Evolutionary conservation across 2,888 invertebrate species (phyloP).

Genomic region (Nymphalis c-album): DNA sequence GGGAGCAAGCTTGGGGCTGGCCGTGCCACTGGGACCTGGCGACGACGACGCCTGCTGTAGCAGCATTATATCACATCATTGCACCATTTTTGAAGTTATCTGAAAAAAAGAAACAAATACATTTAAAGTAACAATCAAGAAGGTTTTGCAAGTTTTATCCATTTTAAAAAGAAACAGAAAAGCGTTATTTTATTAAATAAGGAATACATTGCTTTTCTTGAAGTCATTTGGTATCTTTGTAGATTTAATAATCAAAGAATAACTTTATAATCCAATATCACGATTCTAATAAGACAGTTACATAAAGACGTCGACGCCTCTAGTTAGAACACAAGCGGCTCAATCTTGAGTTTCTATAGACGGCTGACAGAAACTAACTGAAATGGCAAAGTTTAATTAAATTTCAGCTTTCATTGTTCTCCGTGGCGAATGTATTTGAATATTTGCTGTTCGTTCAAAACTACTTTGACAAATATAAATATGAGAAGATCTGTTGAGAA

Average conservation of each 20-base stretch:
- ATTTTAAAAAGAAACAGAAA: too few species aligned
- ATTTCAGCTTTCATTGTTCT: slow-evolving; percentile 29
- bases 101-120: slow-evolving; percentile 48
- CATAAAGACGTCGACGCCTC: background rate
- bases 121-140: background rate
- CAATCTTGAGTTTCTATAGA: slow-evolving; percentile 21
- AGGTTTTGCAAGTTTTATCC: too few species aligned
- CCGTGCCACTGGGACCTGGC: slow-evolving; percentile 78
- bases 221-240: background rate
- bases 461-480: slow-evolving; percentile 17
- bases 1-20: slow-evolving; percentile 66
- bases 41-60: slow-evolving; percentile 77
- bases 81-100: slow-evolving; percentile 61
- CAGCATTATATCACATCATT: slow-evolving; percentile 76
- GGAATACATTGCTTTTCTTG: too few species aligned
- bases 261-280: background rate
- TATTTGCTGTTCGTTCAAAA: slow-evolving; percentile 14
- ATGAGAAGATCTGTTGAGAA: too few species aligned
- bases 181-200: too few species aligned
- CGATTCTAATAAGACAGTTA: background rate
- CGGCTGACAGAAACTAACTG: slow-evolving; percentile 24
- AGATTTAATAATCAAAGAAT: background rate
- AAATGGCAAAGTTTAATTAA: slow-evolving; percentile 27
- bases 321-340: slow-evolving; percentile 7
- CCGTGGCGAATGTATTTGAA: slow-evolving; percentile 18